Percentiles rank a stretch among this genome's conserved stretches.
phyloP scores from a whole-genome alignment of 1,140 invertebrate genomes.

The Paramacrobiotus metropolitanus region DNA sequence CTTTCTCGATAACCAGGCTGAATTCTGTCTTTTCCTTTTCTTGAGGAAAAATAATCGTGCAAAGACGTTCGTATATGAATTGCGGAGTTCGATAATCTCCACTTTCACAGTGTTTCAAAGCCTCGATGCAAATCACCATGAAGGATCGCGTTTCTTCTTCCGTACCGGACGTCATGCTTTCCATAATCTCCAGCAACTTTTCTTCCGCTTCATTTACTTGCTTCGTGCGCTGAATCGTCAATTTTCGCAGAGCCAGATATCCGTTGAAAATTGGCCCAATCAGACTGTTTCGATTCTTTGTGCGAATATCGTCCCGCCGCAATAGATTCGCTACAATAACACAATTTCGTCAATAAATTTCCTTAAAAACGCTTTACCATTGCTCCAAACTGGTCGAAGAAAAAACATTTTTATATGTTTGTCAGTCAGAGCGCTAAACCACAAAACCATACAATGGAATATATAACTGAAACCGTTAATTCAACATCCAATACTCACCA shows the following conservation, averaged over 20 bases:
- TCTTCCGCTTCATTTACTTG: conserved; percentile 90
- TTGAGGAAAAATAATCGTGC: conserved; percentile 89
- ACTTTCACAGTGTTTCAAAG: conserved; percentile 34
- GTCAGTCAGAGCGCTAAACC: too few relatives aligned
- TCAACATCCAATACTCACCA: too few relatives aligned
- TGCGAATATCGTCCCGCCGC: conserved; percentile 39
- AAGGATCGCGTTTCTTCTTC: conserved; percentile 87
- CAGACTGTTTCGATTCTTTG: conserved; percentile 64
- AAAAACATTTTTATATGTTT: too few relatives aligned
- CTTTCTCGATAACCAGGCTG: conserved; percentile 83
- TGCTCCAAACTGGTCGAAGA: too few relatives aligned
- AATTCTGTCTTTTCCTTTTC: conserved; percentile 92
- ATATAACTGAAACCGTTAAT: too few relatives aligned
- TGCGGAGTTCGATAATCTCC: conserved; percentile 85
- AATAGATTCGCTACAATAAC: conserved; percentile 56
- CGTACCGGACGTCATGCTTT: conserved; percentile 87
- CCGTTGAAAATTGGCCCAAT: conserved; percentile 73
- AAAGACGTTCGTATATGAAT: conserved; percentile 78
- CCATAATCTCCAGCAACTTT: conserved; percentile 69
- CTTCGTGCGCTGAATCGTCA: conserved; percentile 79
- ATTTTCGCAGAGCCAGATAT: conserved; percentile 61
- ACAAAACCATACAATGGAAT: too few relatives aligned
- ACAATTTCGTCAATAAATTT: too few relatives aligned
- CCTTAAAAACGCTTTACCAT: too few relatives aligned
- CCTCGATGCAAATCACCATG: conserved; percentile 89